A percentile compares a stretch with the other conserved stretches of the same genome.
Conservation (phyloP, 2,888 invertebrate species). For the Ophion ventricosus region DNA sequence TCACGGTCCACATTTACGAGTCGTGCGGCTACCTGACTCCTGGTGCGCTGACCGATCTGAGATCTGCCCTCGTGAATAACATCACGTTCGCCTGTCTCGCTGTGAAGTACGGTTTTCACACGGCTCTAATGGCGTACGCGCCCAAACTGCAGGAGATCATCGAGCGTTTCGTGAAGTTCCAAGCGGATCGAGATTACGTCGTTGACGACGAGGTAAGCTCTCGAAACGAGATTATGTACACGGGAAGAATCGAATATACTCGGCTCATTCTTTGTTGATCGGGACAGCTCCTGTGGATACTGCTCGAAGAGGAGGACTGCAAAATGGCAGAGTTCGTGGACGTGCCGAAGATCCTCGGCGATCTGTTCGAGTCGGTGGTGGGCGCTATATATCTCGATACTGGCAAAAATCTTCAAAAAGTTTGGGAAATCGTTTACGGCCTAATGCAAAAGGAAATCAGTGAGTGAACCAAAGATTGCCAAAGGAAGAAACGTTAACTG, state of each 20-base stretch:
- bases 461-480: constrained; percentile 73
- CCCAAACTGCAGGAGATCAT: constrained; percentile 85
- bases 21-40: constrained; percentile 88
- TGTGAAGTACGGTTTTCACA: constrained; percentile 93
- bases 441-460: constrained; percentile 94
- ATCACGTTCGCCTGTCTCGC: constrained; percentile 96
- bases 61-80: constrained; percentile 98
- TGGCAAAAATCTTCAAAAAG: constrained; percentile 87
- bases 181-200: constrained; percentile 86
- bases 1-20: constrained; percentile 95
- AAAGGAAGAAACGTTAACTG: not conserved
- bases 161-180: constrained; percentile 87
- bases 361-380: constrained; percentile 95
- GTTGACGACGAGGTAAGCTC: constrained; percentile 87
- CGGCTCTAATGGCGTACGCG: constrained; percentile 86
- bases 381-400: constrained; percentile 93
- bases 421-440: constrained; percentile 93
- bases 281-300: constrained; percentile 84
- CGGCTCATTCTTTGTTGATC: not conserved
- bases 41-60: constrained; percentile 95
- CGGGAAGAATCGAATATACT: not conserved
- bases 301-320: constrained; percentile 88
- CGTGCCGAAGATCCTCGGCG: constrained; percentile 96
- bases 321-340: constrained; percentile 91
- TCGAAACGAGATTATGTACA: not conserved